Conservation (phyloP, 2,797 vertebrate genomes). For the Euthynnus affinis region DNA sequence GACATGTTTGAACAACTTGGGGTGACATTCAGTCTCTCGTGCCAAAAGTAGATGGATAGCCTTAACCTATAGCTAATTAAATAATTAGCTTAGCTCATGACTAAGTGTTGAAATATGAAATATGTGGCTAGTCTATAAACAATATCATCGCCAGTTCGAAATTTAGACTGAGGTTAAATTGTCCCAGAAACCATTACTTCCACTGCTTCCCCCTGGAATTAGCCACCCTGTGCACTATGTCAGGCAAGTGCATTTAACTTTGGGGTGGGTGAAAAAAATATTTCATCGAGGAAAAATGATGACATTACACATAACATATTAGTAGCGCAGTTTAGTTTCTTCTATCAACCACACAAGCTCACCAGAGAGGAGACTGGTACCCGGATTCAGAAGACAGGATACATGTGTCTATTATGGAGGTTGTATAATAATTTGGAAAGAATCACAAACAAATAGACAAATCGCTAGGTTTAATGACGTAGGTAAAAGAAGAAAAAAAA, state of each 20-base stretch:
- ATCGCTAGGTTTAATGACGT: slow-evolving; percentile 15
- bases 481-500: background rate
- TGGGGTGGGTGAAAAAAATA: background rate
- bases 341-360: background rate
- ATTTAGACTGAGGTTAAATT: background rate
- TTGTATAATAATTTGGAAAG: slow-evolving; percentile 12
- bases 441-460: slow-evolving; percentile 1
- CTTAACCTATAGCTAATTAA: background rate
- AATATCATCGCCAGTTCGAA: background rate
- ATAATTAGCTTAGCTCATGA: background rate
- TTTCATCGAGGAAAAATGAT: background rate
- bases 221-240: background rate
- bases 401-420: background rate
- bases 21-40: slow-evolving; percentile 86
- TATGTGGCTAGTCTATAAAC: background rate
- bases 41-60: background rate
- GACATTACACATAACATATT: background rate
- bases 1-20: slow-evolving; percentile 91
- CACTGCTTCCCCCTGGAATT: background rate
- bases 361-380: background rate
- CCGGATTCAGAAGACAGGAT: background rate
- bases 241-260: background rate
- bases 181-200: background rate
- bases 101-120: background rate
- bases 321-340: background rate